These are phyloP conservation scores for Crossocerus cetratus DNA, from an alignment of 2,888 invertebrate genomes.

Conservation along the genomic window DNA sequence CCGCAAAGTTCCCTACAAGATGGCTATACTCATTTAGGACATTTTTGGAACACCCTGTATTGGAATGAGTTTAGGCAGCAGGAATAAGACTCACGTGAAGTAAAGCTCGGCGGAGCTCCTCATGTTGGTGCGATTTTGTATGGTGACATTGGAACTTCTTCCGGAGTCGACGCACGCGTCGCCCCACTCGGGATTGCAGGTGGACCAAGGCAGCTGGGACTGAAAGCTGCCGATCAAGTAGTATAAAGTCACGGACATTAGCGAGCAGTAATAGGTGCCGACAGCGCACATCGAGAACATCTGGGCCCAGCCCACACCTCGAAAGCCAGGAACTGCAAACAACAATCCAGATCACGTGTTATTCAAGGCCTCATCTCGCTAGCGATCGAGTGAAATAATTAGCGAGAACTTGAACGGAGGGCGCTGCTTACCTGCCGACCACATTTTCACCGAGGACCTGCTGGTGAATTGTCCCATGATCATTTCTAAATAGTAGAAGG, in stretches of 20 bases:
- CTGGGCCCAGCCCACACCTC: slow-evolving; percentile 82
- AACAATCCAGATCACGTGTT: background rate
- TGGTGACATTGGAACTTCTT: slow-evolving; percentile 14
- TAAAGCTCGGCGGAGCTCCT: slow-evolving; percentile 67
- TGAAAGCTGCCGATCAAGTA: slow-evolving; percentile 77
- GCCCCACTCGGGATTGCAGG: slow-evolving; percentile 72
- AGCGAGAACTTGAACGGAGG: no score
- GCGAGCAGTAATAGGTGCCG: slow-evolving; percentile 77
- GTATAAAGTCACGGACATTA: slow-evolving; percentile 77
- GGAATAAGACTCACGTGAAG: slow-evolving; percentile 59
- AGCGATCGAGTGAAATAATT: no score
- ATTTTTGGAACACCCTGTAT: no score
- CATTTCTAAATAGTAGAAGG: slow-evolving; percentile 92
- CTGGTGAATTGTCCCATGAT: slow-evolving; percentile 90
- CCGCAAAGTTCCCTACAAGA: no score
- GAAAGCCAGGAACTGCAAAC: slow-evolving; percentile 83
- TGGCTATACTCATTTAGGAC: no score
- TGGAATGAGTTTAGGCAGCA: background rate
- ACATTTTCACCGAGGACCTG: slow-evolving; percentile 87
- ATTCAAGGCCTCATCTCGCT: no score
- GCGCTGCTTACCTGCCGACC: slow-evolving; percentile 79
- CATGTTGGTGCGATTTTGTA: slow-evolving; percentile 18
- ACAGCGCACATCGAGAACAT: slow-evolving; percentile 75
- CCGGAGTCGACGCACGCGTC: slow-evolving; percentile 63
- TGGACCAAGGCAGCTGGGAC: slow-evolving; percentile 77